phyloP scores from a whole-genome alignment of 2,797 vertebrate genomes.

The Eulemur rubriventer region DNA sequence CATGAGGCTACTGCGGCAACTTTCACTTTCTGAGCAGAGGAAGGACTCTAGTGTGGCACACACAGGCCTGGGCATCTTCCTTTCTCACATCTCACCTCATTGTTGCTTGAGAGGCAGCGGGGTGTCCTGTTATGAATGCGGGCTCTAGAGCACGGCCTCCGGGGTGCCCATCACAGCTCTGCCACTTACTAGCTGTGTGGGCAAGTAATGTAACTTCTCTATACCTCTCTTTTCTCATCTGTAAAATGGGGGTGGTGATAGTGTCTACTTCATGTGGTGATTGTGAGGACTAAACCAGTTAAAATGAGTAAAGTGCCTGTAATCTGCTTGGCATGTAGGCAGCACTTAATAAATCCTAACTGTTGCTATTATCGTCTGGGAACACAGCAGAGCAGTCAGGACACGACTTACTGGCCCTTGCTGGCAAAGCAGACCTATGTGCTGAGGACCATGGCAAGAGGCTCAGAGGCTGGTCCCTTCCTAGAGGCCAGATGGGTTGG shows the following conservation, averaged over 20 bases:
- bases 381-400: background rate
- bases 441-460: background rate
- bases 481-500: background rate
- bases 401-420: background rate
- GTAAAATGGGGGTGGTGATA: background rate
- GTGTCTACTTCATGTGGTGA: background rate
- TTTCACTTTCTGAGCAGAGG: background rate
- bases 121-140: accelerated
- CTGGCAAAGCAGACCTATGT: background rate
- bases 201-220: background rate
- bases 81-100: background rate
- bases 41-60: background rate
- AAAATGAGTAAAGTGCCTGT: background rate
- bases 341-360: background rate
- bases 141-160: background rate
- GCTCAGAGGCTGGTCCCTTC: background rate
- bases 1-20: background rate
- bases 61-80: background rate
- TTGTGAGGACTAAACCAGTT: background rate
- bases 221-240: background rate
- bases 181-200: background rate
- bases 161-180: background rate
- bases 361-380: background rate
- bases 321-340: background rate
- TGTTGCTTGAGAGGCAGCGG: background rate